These are phyloP conservation scores for Notothenia coriiceps DNA, from an alignment of 2,113 vertebrate genomes.

Conservation along the genomic window DNA sequence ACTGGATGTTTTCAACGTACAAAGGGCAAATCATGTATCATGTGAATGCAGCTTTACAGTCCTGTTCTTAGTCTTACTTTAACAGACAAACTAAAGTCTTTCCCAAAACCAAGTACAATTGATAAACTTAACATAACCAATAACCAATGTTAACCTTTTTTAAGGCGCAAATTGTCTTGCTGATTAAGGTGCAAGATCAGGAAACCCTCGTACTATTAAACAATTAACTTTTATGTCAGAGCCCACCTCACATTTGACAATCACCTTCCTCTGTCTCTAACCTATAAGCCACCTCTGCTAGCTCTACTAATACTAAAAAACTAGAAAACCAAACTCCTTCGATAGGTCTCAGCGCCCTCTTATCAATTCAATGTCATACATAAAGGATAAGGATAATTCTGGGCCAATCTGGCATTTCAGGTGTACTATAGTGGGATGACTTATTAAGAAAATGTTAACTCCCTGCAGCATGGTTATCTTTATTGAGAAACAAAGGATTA, in stretches of 20 bases:
- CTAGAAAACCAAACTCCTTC: slow-evolving; percentile 8
- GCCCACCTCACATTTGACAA: slow-evolving; percentile 2
- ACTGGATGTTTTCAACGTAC: too few relatives aligned
- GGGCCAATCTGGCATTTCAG: slow-evolving; percentile 73
- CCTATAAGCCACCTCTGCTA: not conserved
- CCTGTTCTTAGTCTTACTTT: too few relatives aligned
- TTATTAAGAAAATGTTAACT: slow-evolving; percentile 80
- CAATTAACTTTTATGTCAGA: not conserved
- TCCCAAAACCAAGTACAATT: too few relatives aligned
- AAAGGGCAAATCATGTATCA: too few relatives aligned
- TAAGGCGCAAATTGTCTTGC: not conserved
- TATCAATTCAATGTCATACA: slow-evolving; percentile 78
- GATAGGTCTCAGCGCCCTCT: slow-evolving; percentile 30
- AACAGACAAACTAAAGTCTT: too few relatives aligned
- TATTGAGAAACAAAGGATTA: slow-evolving; percentile 81
- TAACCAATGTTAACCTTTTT: too few relatives aligned
- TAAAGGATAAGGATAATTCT: slow-evolving; percentile 73
- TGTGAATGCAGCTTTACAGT: too few relatives aligned
- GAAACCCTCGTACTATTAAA: not conserved
- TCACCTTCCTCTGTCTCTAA: not conserved
- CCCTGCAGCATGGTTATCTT: slow-evolving; percentile 80
- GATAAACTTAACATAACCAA: too few relatives aligned
- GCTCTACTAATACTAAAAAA: slow-evolving; percentile 10
- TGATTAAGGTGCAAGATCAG: not conserved
- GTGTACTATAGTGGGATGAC: slow-evolving; percentile 73